Evolutionary conservation across 2,888 invertebrate genomes (phyloP).

Genomic region (Agrilus mali): DNA sequence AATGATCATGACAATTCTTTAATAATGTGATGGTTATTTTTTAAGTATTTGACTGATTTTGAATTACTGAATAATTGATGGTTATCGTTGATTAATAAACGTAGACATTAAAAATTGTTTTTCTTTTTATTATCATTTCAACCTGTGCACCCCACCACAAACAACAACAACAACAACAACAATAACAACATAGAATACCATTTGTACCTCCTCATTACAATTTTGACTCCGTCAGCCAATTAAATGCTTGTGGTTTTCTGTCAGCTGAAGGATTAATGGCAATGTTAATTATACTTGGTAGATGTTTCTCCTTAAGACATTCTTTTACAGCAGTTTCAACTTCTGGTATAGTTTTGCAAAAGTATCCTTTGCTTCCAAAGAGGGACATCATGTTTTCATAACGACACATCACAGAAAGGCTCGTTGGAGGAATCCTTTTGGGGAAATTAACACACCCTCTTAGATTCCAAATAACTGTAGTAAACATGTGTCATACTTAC

Average conservation of each 20-base stretch:
- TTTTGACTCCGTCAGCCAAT: conserved; percentile 89
- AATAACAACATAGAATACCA: background rate
- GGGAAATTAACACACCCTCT: conserved; percentile 6
- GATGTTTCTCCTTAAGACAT: conserved; percentile 54
- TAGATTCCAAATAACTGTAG: background rate
- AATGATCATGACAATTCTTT: no score
- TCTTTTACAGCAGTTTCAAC: conserved; percentile 56
- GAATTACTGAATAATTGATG: no score
- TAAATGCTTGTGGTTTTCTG: conserved; percentile 81
- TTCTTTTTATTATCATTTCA: no score
- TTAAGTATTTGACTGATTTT: no score
- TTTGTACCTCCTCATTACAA: conserved; percentile 40
- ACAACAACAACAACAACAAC: background rate
- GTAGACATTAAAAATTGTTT: no score
- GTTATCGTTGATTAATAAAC: no score
- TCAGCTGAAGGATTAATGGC: conserved; percentile 80
- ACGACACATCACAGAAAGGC: conserved; percentile 61
- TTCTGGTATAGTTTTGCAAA: conserved; percentile 67
- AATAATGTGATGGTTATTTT: no score
- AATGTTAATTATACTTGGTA: conserved; percentile 81
- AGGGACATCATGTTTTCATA: conserved; percentile 87
- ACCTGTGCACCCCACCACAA: background rate
- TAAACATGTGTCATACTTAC: conserved; percentile 38
- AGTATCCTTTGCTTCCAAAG: conserved; percentile 70
- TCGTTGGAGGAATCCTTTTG: conserved; percentile 72